Evolutionary conservation across 2,888 invertebrate species (phyloP).

Genomic region (Spialia ferax): DNA sequence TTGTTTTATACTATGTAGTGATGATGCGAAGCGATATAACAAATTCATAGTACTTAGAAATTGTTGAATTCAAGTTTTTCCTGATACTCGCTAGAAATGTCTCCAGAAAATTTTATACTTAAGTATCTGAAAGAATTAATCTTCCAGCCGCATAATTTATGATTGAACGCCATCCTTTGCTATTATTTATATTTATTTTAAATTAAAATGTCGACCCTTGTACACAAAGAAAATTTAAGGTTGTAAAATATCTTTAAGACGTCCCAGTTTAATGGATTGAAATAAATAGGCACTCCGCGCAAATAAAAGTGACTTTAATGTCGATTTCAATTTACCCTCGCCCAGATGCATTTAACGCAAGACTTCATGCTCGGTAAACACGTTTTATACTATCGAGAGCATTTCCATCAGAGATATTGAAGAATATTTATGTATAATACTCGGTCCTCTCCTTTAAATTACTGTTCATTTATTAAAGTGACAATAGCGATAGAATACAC

Average conservation of each 20-base stretch:
- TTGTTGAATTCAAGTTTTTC: no score
- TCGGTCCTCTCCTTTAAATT: background rate
- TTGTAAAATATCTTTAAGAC: slow-evolving; percentile 17
- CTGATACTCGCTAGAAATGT: no score
- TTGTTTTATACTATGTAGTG: no score
- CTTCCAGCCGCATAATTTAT: no score
- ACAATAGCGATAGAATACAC: background rate
- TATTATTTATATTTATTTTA: background rate
- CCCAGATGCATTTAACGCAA: slow-evolving; percentile 18
- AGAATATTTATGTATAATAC: background rate
- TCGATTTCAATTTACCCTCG: slow-evolving; percentile 15
- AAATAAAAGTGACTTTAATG: slow-evolving; percentile 22
- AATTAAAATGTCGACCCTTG: background rate
- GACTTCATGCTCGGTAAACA: slow-evolving; percentile 10
- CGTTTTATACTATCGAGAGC: slow-evolving; percentile 12
- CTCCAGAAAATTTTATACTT: no score
- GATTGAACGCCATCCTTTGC: no score
- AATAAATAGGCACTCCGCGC: slow-evolving; percentile 17
- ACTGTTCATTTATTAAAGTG: background rate
- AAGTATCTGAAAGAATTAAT: no score
- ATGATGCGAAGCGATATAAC: no score
- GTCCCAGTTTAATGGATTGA: slow-evolving; percentile 17
- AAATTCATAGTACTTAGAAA: no score
- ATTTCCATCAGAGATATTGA: slow-evolving; percentile 6
- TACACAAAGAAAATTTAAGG: slow-evolving; percentile 1